Base-by-base conservation (phyloP, 1,140 invertebrate genomes). In the Adoxophyes honmai region DNA sequence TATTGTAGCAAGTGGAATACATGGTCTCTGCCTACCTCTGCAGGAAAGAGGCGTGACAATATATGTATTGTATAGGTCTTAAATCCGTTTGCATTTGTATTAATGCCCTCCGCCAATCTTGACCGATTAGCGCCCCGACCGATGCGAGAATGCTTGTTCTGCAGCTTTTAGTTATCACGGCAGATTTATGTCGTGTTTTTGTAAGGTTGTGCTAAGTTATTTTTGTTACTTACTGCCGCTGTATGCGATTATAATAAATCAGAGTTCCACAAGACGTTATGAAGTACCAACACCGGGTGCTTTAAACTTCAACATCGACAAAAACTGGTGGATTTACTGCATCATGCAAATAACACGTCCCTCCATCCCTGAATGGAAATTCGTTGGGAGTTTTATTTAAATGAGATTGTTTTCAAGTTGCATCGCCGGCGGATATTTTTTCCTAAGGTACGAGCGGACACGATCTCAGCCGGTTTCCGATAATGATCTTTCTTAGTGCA, bases 301-400 rank as follows among this genome's bases (percentile, higher is more conserved):
- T 48, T 21, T 48, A 48, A 33, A 48, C 21, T 48, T 48, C n/a
- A 48, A 18, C 21, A 28, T 33, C 42, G 42, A 28, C 18, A 48
- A 48, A 48, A 48, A 48, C 42, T 48, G 42, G 10, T 28, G 42
- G 42, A 48, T 48, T 48, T 48, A 48, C 42, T 48, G n/a, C 42
- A 48, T 44, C 39, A 44, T 44, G 39, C 39, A 44, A 44, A 44
- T 44, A 44, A 44, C 39, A 18, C 39, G 39, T 21, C 18, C 18
- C 16, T 15, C 18, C 21, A 18, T 48, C 7, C 16, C 16, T 48
- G 42, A 48, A 48, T 48, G 42, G 42, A 48, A 48, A 48, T 48
- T 16, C 42, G 28, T 33, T n/a, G 15, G n/a, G 16, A 48, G 42
- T 48, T 48, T 48, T 48, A 48, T 48, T 48, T 21, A 48, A 42